A percentile compares a stretch with the other conserved stretches of the same genome.
These are phyloP conservation scores for Leptinotarsa defecta DNA, from an alignment of 1,140 invertebrate species.

Conservation along the genomic window DNA sequence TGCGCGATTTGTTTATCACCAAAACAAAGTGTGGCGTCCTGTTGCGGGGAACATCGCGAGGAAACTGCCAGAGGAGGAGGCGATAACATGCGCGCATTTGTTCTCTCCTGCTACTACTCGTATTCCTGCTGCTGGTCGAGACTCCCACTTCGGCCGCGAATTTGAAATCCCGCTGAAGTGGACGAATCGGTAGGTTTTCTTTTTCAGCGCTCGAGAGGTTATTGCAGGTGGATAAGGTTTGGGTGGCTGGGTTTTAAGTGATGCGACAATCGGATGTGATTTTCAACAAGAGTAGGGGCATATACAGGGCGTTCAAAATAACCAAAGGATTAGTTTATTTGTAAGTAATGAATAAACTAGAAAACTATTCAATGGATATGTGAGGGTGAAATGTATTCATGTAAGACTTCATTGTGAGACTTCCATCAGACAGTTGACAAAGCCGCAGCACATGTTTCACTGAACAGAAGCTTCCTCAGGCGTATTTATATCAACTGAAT, in stretches of 20 bases:
- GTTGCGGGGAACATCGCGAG: slow-evolving; percentile 14
- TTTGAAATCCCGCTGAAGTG: slow-evolving; percentile 13
- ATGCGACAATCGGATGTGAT: no score
- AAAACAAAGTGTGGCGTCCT: slow-evolving; percentile 5
- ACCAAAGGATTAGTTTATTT: no score
- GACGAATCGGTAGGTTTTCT: slow-evolving; percentile 3
- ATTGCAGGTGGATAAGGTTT: neutral
- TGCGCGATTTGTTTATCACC: neutral
- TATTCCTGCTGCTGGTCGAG: slow-evolving; percentile 11
- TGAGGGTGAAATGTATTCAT: no score
- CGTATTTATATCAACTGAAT: no score
- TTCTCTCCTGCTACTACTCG: slow-evolving; percentile 11
- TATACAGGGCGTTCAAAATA: no score
- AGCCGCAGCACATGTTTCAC: no score
- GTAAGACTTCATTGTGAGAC: no score
- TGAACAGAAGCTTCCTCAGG: no score
- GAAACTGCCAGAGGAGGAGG: slow-evolving; percentile 13
- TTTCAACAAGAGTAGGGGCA: no score
- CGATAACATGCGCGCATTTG: slow-evolving; percentile 8
- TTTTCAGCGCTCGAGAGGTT: neutral
- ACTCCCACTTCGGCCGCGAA: slow-evolving; percentile 20
- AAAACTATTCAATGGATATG: no score
- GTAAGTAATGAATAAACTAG: no score
- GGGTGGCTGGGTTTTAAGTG: neutral
- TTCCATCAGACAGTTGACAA: no score